Conservation (phyloP, 2,797 vertebrate genomes). For the Cossypha polioptera region DNA sequence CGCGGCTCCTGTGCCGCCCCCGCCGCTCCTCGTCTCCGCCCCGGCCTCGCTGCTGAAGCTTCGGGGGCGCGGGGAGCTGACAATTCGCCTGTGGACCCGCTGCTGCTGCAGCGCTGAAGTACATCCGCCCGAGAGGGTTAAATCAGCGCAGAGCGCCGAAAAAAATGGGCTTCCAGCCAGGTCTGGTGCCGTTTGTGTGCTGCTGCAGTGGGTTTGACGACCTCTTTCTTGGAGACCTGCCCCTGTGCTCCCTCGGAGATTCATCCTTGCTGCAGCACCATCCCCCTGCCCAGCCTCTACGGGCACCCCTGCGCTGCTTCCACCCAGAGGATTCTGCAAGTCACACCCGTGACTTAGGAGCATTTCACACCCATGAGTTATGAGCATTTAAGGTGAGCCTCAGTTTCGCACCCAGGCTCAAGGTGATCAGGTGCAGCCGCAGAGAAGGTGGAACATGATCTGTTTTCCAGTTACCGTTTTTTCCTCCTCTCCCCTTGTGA, state of each 20-base stretch:
- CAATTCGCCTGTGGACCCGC: neutral
- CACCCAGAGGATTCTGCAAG: slow-evolving; percentile 34
- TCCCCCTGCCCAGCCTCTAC: neutral
- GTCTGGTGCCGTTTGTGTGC: neutral
- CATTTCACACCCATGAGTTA: neutral
- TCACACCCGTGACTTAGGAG: neutral
- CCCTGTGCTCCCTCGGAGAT: slow-evolving; percentile 2
- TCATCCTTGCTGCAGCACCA: neutral
- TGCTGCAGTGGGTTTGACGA: slow-evolving; percentile 51
- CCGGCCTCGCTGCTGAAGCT: neutral
- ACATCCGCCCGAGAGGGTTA: slow-evolving; percentile 12
- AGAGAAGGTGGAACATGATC: neutral
- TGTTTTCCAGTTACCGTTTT: neutral
- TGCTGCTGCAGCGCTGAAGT: slow-evolving; percentile 27
- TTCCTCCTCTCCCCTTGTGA: neutral
- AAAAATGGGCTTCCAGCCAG: neutral
- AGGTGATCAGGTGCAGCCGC: neutral
- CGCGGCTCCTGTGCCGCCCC: neutral
- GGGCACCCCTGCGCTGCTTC: neutral
- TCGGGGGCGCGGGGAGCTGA: neutral
- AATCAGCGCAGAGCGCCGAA: slow-evolving; percentile 22
- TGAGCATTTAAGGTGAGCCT: neutral
- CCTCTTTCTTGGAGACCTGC: slow-evolving; percentile 37
- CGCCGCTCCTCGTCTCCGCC: neutral
- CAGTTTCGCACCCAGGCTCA: neutral